phyloP scores from a whole-genome alignment of 2,113 vertebrate genomes.

The Pyxicephalus adspersus region DNA sequence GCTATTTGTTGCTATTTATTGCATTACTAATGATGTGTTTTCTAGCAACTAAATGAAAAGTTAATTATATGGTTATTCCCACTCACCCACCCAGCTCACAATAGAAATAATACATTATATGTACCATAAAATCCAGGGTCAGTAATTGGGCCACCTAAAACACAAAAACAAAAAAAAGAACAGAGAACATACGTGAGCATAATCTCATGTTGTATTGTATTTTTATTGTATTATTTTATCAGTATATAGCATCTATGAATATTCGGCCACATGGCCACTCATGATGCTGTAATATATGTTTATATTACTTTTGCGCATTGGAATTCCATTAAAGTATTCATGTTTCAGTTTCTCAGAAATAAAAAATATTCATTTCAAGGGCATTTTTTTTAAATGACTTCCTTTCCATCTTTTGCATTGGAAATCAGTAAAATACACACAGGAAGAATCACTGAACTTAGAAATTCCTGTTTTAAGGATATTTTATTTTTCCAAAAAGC shows the following conservation, averaged over 20 bases:
- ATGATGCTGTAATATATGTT: not conserved
- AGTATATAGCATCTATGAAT: not conserved
- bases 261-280: not conserved
- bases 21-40: not conserved
- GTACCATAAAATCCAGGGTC: constrained; percentile 78
- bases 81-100: constrained; percentile 59
- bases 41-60: constrained; percentile 2
- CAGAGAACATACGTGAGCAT: constrained; percentile 54
- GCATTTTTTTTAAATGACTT: too few species aligned
- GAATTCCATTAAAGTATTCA: too few species aligned
- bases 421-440: too few species aligned
- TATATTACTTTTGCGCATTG: not conserved
- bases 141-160: constrained; percentile 74
- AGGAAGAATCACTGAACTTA: too few species aligned
- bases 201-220: constrained; percentile 6
- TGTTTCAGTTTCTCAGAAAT: too few species aligned
- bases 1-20: not conserved
- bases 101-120: constrained; percentile 67
- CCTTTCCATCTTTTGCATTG: too few species aligned
- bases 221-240: constrained; percentile 1
- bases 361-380: too few species aligned
- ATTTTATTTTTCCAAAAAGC: too few species aligned
- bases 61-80: constrained; percentile 59
- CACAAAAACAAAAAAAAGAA: constrained; percentile 62
- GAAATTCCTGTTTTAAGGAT: too few species aligned